Evolutionary conservation across 2,797 vertebrate genomes (phyloP), one percentile per base, ranked within the genome.

Genomic region (Sebastes melanostomus): DNA sequence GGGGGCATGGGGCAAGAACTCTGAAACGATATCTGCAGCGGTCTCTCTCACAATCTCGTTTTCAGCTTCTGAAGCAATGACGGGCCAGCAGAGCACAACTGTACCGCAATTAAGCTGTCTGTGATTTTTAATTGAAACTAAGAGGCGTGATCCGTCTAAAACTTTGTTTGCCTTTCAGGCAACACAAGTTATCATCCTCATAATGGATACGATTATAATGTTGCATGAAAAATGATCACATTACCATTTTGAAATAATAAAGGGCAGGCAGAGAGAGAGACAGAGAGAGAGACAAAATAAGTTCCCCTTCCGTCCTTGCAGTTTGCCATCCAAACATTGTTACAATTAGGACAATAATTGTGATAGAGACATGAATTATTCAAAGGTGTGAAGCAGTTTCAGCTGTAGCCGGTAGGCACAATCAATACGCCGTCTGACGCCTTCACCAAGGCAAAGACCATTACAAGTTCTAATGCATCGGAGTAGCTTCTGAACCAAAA

Each of bases 41-140:
- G 83, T 75, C 80, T 85, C 84, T 76, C 68, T 68, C 77, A 89
- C 89, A 89, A 89, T 94, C 89, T 92, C 54, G 54, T 72, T 87
- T 87, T 88, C 81, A 63, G 75, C 91, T 93, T 92, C 86, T 87
- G 84, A 89, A 94, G 93, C 90, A 91, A 93, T 94, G 93, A 92
- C 86, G 77, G 89, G 78, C 91, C 93, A 94, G 88, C 86, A 88
- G 93, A 95, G 93, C 94, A 93, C 86, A 94, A 93, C 94, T 89
- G 91, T 92, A 80, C 36, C 6, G 88, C 94, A 94, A 95, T 95
- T 94, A 95, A 93, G 94, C 92, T 94, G 92, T 93, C 93, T 92
- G 88, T 93, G 93, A 91, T 92, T 94, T 94, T 95, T 95, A 95
- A 95, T 95, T 95, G 94, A 95, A 94, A 91, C 93, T 91, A 91